Evolutionary conservation across 2,888 invertebrate species (phyloP), one percentile per base, ranked within the genome.

Genomic region (Sialis fuliginosa): DNA sequence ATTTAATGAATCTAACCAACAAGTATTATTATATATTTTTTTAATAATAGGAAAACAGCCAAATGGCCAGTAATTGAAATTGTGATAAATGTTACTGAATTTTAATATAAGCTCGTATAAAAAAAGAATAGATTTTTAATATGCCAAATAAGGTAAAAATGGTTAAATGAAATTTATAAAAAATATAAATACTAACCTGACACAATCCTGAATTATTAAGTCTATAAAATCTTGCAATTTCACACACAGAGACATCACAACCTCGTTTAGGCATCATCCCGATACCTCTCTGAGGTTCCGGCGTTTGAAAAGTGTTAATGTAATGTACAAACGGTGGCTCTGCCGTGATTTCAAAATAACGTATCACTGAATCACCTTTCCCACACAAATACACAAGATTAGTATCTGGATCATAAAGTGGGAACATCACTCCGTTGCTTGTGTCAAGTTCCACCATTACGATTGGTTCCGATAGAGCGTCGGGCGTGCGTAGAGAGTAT

Each of bases 261-360:
- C 96, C 96, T 56, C 96, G 77, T 71, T 97, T 97, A 54, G 96
- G 95, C 95, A 97, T 96, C 79, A 91, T 82, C 52, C 90, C 90
- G 64, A 91, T 89, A 61, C 95, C 95, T 70, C 95, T 77, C 66
- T 97, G 96, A 45, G 97, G 96, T 66, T 91, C 90, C n/a, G 92
- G 88, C 34, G 95, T 92, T 71, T 92, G 90, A 74, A 89, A 96
- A 57, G 92, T 93, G 71, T 88, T 95, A 62, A 97, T 90, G 67
- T 91, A 96, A 66, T 95, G 92, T 50, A 93, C 88, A 66, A 90
- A 93, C 0, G 93, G 93, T 4, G 89, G 83, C 60, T 92, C 91
- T 1, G 91, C 84, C 10, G 90, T 90, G 56, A 96, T 85, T 75
- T 81, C 65, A 51, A 65, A 46, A 47, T 91, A 95, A 54, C 95